Evolutionary conservation across 1,140 invertebrate genomes (phyloP), one percentile per base, ranked within the genome.

Genomic region (Trichonephila clavipes): DNA sequence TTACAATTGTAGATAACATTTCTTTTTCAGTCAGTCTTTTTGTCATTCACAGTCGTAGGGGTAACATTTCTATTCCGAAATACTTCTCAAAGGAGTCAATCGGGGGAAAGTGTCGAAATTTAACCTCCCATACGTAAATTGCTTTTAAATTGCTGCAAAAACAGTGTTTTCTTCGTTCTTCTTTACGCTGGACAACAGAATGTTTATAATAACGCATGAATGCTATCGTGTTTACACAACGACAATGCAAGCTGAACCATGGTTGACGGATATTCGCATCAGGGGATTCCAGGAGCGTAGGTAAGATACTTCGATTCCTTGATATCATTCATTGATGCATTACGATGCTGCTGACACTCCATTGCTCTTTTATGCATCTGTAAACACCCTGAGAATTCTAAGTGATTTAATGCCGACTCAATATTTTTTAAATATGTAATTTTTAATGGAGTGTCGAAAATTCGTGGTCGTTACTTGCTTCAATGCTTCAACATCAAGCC

Each of bases 231-330:
- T 77, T 77, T 77, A 77, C 72, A 77, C 18, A 34, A 77, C 18
- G 72, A 77, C 72, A 40, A 12, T 40, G 28, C 28, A 34, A 18
- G 7, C 2, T 77, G 72, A 77, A 77, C 24, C 72, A 40, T 77
- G 19, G 34, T 77, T 77, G 24, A 77, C 72, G 72, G 72, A 77
- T 77, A 77, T 77, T 77, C 72, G 72, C 72, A 34, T 34, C 24
- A 40, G 24, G 40, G 40, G 16, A 40, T 16, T 34, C 16, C 16
- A 16, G 34, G 28, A 34, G 28, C 7, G 7, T 19, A 77, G 34
- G 72, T 77, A 77, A 28, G 72, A 28, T 28, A 34, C 40, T 77
- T 77, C 28, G 40, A 28, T 77, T 77, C 72, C 18, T 16, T 77
- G 72, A 77, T 77, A 77, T 40, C 28, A 34, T 14, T 14, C 28